phyloP scores from a whole-genome alignment of 2,797 vertebrate species.

The Etheostoma nigrum region DNA sequence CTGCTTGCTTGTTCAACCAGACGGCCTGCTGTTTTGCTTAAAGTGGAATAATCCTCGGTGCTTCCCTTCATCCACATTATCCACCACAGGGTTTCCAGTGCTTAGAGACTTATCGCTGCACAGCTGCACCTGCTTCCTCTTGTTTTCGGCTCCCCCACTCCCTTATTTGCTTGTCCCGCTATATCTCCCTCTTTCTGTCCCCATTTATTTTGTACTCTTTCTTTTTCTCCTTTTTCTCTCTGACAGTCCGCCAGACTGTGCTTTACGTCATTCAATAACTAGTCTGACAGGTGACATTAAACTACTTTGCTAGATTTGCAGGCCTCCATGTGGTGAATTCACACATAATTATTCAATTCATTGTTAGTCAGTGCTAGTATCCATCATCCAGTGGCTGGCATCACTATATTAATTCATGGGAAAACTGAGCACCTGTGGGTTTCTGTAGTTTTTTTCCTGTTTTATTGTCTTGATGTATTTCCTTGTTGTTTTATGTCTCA shows the following conservation, averaged over 20 bases:
- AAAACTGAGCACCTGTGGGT: slow-evolving; percentile 11
- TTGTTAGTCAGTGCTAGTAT: slow-evolving; percentile 33
- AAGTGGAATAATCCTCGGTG: slow-evolving; percentile 63
- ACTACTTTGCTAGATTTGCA: slow-evolving; percentile 29
- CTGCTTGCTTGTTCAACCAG: slow-evolving; percentile 67
- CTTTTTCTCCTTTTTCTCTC: slow-evolving; percentile 8
- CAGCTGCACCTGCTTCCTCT: slow-evolving; percentile 84
- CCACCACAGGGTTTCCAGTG: slow-evolving; percentile 70
- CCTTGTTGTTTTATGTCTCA: too few species aligned
- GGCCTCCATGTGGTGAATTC: slow-evolving; percentile 33
- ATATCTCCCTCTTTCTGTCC: slow-evolving; percentile 30
- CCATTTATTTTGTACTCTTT: slow-evolving; percentile 38
- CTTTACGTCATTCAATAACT: slow-evolving; percentile 39
- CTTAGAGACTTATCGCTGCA: slow-evolving; percentile 65
- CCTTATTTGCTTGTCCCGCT: slow-evolving; percentile 57
- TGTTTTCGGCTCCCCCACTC: slow-evolving; percentile 58
- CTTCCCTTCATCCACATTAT: slow-evolving; percentile 74
- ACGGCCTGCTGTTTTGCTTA: slow-evolving; percentile 72
- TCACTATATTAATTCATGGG: slow-evolving; percentile 19
- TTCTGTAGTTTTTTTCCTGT: too few species aligned
- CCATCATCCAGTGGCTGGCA: slow-evolving; percentile 17
- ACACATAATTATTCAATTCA: slow-evolving; percentile 48
- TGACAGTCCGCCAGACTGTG: slow-evolving; percentile 14
- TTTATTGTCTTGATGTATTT: too few species aligned
- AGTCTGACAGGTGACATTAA: slow-evolving; percentile 57